Percentiles rank a stretch among this genome's conserved stretches.
Evolutionary conservation across 2,797 vertebrate species (phyloP).

Genomic region (Etheostoma perlongum): DNA sequence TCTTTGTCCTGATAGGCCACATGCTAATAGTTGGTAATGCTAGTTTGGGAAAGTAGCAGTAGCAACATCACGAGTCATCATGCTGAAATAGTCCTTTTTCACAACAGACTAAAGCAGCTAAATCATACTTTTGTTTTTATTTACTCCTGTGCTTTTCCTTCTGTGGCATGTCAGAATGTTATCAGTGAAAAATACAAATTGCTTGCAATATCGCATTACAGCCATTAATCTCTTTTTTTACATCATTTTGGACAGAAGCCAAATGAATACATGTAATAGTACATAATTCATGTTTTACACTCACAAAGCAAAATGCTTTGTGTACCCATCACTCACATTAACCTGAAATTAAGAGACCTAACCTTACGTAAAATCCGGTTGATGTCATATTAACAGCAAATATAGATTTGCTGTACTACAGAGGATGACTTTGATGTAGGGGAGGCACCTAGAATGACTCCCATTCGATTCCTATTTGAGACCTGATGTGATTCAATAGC

Average conservation of each 20-base stretch:
- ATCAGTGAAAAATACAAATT: too few species aligned
- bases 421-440: background rate
- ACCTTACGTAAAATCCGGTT: background rate
- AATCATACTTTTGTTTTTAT: background rate
- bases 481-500: constrained; percentile 9
- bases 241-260: background rate
- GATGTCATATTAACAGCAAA: constrained; percentile 4
- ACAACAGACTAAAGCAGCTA: constrained; percentile 6
- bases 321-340: background rate
- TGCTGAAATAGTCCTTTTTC: background rate
- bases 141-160: background rate
- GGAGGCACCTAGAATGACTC: background rate
- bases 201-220: background rate
- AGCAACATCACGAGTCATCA: background rate
- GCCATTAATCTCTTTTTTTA: background rate
- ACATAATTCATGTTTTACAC: background rate
- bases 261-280: background rate
- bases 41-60: background rate
- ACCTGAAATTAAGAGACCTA: background rate
- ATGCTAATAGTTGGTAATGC: background rate
- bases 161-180: too few species aligned
- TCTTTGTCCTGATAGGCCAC: background rate
- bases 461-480: background rate
- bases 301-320: background rate
- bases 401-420: constrained; percentile 10